Evolutionary conservation across 1,140 invertebrate species (phyloP), one percentile per base, ranked within the genome.

Genomic region (Saccostrea echinata): DNA sequence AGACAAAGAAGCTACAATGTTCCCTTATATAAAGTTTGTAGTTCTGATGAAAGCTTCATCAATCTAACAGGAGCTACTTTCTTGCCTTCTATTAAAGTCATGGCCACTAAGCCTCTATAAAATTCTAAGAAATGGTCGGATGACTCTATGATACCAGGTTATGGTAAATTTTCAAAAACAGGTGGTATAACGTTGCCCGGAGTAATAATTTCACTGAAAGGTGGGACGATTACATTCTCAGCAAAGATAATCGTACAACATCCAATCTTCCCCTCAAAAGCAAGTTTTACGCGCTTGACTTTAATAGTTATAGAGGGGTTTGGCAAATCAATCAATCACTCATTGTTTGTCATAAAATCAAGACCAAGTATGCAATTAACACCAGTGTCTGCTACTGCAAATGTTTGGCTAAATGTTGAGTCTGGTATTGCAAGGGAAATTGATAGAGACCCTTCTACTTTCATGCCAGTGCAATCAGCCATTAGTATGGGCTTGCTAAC

Each of bases 41-140:
- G 11, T 6, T 88, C 43, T n/a, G n/a, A 33, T 21, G 21, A n/a
- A 2, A 83, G 33, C 61, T 88, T 88, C 33, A 52, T 53, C 24
- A 88, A 27, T 86, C 88, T 82, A 21, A 88, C 52, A 12, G 85
- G 88, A 24, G 86, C 52, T 9, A 84, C 64, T 53, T 86, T 86
- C 3, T 86, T 84, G 12, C 51, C 21, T 55, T 89, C 82, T 53
- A 89, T 51, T 64, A 81, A 21, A 35, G 71, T 68, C 61, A 24
- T 88, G n/a, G 61, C 87, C 8, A 88, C 87, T 43, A 88, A 61
- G 11, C 71, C n/a, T 43, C 87, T 71, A 64, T 18, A 80, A 30
- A 27, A 57, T 57, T 85, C 84, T 55, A 85, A 30, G 64, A 88
- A 88, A 27, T 3, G 52, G 1, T 68, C 43, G 1, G 51, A 35